A percentile compares a stretch with the other conserved stretches of the same genome.
Conservation (phyloP, 2,888 invertebrate species). For the Neoascia interrupta region DNA sequence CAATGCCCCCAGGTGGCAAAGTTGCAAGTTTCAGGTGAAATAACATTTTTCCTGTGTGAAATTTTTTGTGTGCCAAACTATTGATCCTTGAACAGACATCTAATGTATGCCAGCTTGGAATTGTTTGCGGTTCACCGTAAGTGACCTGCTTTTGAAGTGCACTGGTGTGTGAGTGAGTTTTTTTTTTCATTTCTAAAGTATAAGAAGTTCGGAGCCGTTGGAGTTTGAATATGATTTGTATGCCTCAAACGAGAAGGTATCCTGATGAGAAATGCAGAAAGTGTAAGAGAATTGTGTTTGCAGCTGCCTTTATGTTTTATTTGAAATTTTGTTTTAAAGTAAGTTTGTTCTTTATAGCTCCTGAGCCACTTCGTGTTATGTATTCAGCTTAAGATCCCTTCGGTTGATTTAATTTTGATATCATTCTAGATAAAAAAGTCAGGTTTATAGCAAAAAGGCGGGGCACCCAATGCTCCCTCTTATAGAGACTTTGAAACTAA, state of each 20-base stretch:
- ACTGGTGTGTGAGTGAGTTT: slow-evolving; percentile 24
- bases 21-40: slow-evolving; percentile 39
- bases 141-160: slow-evolving; percentile 48
- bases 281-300: background rate
- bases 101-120: slow-evolving; percentile 45
- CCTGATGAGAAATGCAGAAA: background rate
- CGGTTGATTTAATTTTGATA: no score
- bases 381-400: no score
- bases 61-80: slow-evolving; percentile 38
- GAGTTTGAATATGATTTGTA: slow-evolving; percentile 2
- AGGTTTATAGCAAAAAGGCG: no score
- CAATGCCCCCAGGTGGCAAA: slow-evolving; percentile 32
- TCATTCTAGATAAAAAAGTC: no score
- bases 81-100: slow-evolving; percentile 55
- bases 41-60: slow-evolving; percentile 35
- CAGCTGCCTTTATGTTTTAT: background rate
- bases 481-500: no score
- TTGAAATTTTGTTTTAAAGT: no score
- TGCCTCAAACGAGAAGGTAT: no score
- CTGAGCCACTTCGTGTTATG: no score
- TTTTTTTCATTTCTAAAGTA: slow-evolving; percentile 3
- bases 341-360: no score
- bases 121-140: slow-evolving; percentile 44
- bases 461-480: no score
- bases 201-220: no score